Base-by-base conservation (phyloP, 2,797 vertebrate species). In the Rachycentron canadum region DNA sequence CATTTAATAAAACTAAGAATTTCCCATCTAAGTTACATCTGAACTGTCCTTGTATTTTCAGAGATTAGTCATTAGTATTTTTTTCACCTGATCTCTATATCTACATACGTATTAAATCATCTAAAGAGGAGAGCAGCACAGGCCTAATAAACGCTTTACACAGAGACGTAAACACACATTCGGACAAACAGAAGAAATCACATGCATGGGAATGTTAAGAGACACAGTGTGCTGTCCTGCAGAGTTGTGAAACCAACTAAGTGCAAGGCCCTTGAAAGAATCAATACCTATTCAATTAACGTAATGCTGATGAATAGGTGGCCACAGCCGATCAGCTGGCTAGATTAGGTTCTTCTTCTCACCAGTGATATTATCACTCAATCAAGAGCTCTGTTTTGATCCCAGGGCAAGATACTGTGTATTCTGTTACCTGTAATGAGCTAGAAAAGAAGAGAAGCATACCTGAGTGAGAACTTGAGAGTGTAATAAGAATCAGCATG, bases 371-470 rank as follows among this genome's bases (percentile, higher is more conserved):
- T 59, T 69, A 73, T 81, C 86, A 61, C 3, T 69, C 65, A 68
- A 86, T 87, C 80, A 75, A 50, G 56, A 30, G 23, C 49, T 84
- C 73, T 40, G 14, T 71, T 83, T 74, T 47, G 74, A 91, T 86
- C 41, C 47, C 64, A 52, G 36, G 8, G 55, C 12, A 9, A 6
- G 36, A 76, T 60, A 53, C 57, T 61, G 63, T 21, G 43, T 63
- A 56, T 88, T 80, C 28, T 71, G 75, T 91, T 91, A 82, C 86
- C 74, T 58, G 73, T 88, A 86, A 91, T 47, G 45, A 80, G 75
- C 78, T 41, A 26, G 68, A 71, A 49, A 50, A 36, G 2, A 62
- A 70, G 63, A 72, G 36, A 47, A 36, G 64, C 80, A 56, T 41
- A 73, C 59, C 78, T 63, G 81, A 78, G 9, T 49, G 81, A 88